Conservation (phyloP, 1,140 invertebrate genomes). For the Apis florea region DNA sequence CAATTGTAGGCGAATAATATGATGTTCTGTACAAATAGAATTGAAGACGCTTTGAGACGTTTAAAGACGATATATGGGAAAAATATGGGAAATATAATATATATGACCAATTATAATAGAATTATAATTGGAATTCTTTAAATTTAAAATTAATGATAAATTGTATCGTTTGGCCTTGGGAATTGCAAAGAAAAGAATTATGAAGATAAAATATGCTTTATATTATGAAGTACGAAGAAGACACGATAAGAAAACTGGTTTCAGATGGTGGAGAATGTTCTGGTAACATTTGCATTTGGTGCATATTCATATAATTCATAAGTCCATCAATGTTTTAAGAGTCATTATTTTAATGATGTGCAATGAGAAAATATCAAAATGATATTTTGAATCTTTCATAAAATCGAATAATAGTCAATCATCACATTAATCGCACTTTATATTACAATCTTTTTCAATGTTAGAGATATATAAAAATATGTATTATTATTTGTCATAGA, state of each 20-base stretch:
- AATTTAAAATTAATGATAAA: background rate
- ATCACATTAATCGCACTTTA: background rate
- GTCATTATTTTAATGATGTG: background rate
- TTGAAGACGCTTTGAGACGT: background rate
- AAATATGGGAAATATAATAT: too few species aligned
- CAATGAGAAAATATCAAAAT: background rate
- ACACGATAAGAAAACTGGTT: conserved; percentile 41
- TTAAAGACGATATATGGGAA: too few species aligned
- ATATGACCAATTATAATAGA: too few species aligned
- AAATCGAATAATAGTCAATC: background rate
- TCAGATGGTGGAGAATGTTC: conserved; percentile 39
- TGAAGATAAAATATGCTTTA: conserved; percentile 20
- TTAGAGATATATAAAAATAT: background rate
- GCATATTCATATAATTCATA: conserved; percentile 26
- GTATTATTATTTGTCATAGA: background rate
- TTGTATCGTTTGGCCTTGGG: conserved; percentile 17
- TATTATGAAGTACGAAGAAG: conserved; percentile 34
- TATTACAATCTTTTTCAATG: background rate
- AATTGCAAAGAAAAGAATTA: conserved; percentile 18
- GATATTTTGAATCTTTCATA: background rate
- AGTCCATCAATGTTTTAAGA: conserved; percentile 15
- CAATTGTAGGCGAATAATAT: conserved; percentile 1
- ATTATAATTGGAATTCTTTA: too few species aligned
- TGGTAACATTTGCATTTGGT: conserved; percentile 42
- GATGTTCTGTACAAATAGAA: background rate